Conservation (phyloP, 2,113 vertebrate genomes). For the Phylloscopus trochiloides region DNA sequence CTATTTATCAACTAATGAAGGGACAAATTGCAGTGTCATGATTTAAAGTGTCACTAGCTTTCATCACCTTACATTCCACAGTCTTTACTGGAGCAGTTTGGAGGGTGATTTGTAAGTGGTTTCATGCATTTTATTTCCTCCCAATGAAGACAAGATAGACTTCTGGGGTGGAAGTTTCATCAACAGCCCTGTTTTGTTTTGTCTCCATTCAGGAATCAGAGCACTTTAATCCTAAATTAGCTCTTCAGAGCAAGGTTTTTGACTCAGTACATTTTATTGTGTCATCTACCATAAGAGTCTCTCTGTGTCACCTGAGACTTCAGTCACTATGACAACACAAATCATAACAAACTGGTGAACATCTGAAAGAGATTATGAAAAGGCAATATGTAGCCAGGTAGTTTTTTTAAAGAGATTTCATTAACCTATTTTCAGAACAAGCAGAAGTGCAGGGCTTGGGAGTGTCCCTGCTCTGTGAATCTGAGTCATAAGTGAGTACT, state of each 20-base stretch:
- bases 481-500: not conserved
- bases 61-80: not conserved
- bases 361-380: not conserved
- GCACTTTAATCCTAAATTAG: not conserved
- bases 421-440: constrained; percentile 13
- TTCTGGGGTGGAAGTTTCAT: not conserved
- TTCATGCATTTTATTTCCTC: not conserved
- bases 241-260: not conserved
- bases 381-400: not conserved
- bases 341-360: not conserved
- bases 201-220: not conserved
- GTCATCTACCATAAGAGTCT: not conserved
- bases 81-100: not conserved
- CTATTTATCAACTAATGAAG: not conserved
- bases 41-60: not conserved
- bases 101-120: not conserved
- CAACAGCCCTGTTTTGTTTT: not conserved
- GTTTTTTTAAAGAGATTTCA: not conserved
- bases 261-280: not conserved
- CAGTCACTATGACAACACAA: not conserved
- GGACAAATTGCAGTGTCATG: not conserved
- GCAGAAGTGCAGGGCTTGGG: not conserved
- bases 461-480: not conserved
- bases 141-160: not conserved
- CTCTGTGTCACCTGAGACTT: not conserved